Conservation (phyloP, 1,140 invertebrate species). For the Drosophila mayri region DNA sequence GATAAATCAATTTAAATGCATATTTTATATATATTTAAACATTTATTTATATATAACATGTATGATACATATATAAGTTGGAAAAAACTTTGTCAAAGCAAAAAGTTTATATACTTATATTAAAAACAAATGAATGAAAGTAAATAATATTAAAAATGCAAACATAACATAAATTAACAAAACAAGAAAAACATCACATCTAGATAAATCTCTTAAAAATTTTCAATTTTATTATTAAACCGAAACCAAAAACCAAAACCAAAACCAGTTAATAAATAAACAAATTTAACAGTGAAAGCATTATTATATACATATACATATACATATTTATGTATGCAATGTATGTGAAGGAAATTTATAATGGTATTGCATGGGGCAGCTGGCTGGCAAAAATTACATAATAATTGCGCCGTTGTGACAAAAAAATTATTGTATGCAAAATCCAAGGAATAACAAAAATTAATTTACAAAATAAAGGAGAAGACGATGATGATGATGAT, state of each 20-base stretch:
- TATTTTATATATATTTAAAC: conserved; percentile 82
- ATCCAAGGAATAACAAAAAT: conserved; percentile 69
- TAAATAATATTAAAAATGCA: conserved; percentile 75
- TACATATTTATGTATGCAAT: conserved; percentile 1
- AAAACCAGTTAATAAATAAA: conserved; percentile 78
- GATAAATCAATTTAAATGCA: conserved; percentile 81
- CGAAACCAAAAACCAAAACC: conserved; percentile 66
- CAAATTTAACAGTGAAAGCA: conserved; percentile 78
- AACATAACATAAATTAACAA: conserved; percentile 73
- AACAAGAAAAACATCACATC: conserved; percentile 73
- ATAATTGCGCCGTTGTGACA: conserved; percentile 61
- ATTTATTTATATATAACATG: conserved; percentile 77
- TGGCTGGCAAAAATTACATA: conserved; percentile 65
- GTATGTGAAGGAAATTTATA: conserved; percentile 55
- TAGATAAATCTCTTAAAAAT: conserved; percentile 83
- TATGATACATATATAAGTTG: conserved; percentile 75
- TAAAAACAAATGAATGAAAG: conserved; percentile 48
- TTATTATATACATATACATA: conserved; percentile 50
- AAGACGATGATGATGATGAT: conserved; percentile 24
- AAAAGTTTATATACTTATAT: conserved; percentile 81
- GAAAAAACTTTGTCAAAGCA: conserved; percentile 73
- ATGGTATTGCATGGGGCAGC: conserved; percentile 66
- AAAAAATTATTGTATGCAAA: conserved; percentile 64
- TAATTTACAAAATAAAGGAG: conserved; percentile 66
- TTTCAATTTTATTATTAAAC: conserved; percentile 83